Conservation (phyloP, 2,113 vertebrate species). For the Camarhynchus parvulus region DNA sequence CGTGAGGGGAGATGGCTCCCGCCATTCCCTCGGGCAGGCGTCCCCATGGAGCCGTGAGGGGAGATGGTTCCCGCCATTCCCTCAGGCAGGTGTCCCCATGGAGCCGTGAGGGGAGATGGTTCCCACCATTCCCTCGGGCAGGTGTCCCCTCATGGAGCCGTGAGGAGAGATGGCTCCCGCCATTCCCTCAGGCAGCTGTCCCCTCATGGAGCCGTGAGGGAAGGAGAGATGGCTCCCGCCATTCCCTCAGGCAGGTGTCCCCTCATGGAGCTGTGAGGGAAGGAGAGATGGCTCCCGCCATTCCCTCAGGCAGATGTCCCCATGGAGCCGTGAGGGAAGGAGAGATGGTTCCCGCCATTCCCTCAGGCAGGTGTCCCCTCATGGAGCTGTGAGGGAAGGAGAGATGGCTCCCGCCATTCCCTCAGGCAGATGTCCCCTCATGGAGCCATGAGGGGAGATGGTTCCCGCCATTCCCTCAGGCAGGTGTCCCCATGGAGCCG, state of each 20-base stretch:
- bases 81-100: accelerated
- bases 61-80: too few relatives aligned
- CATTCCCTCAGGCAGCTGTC: background rate
- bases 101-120: accelerated
- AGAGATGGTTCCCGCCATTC: too few relatives aligned
- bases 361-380: accelerated
- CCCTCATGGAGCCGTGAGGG: background rate
- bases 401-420: too few relatives aligned
- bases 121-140: accelerated
- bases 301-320: accelerated
- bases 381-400: accelerated
- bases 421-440: too few relatives aligned
- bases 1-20: accelerated
- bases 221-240: too few relatives aligned
- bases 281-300: too few relatives aligned
- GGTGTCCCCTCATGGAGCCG: too few relatives aligned
- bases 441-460: too few relatives aligned
- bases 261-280: too few relatives aligned
- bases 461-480: too few relatives aligned
- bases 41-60: accelerated
- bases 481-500: too few relatives aligned
- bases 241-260: too few relatives aligned
- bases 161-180: background rate
- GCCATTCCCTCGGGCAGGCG: background rate
- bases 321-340: accelerated